Conservation (phyloP, 2,113 vertebrate species). For the Nesoenas mayeri region DNA sequence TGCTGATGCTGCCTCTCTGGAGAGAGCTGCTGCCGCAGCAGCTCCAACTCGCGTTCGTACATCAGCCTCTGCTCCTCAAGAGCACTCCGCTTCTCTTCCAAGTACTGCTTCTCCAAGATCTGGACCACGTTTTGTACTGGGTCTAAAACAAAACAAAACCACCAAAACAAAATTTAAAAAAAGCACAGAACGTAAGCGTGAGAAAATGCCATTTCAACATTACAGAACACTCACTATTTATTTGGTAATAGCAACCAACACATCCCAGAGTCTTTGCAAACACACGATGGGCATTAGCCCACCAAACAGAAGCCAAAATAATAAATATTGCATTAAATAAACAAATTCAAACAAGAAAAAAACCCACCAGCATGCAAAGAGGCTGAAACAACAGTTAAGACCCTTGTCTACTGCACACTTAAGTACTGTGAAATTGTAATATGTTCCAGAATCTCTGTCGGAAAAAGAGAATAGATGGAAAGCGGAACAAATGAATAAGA, state of each 20-base stretch:
- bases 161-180: neutral
- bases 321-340: neutral
- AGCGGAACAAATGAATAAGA: neutral
- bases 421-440: neutral
- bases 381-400: neutral
- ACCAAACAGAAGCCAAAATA: neutral
- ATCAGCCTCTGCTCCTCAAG: conserved; percentile 96
- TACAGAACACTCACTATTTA: neutral
- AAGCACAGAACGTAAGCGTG: neutral
- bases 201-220: neutral
- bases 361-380: neutral
- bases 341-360: neutral
- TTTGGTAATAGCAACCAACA: neutral
- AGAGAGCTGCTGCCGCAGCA: conserved; percentile 92
- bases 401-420: rapidly evolving
- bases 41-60: conserved; percentile 93
- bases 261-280: neutral
- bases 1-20: conserved; percentile 85
- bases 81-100: conserved; percentile 93
- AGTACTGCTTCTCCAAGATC: conserved; percentile 94
- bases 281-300: neutral
- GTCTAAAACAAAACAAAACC: conserved; percentile 68
- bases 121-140: conserved; percentile 95
- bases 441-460: neutral
- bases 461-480: neutral